Evolutionary conservation across 2,113 vertebrate species (phyloP).

Genomic region (Monarcha castaneiventris): DNA sequence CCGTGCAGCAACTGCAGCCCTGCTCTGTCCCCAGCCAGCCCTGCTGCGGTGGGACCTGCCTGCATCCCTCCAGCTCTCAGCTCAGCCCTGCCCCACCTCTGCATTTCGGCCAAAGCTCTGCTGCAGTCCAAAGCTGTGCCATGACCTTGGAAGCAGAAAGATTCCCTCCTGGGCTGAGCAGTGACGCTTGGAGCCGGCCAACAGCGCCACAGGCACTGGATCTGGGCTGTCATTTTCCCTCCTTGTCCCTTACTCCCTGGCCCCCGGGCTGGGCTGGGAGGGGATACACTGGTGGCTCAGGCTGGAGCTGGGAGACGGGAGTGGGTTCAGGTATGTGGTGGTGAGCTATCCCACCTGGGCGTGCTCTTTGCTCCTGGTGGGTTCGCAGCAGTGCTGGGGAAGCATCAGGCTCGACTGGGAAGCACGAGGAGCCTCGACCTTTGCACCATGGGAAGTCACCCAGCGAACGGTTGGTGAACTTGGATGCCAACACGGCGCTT

Average conservation of each 20-base stretch:
- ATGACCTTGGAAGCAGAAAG: neutral
- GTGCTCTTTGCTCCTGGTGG: neutral
- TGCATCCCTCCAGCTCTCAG: neutral
- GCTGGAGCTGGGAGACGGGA: neutral
- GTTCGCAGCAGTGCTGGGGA: neutral
- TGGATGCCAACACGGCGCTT: fast-evolving
- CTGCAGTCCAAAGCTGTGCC: neutral
- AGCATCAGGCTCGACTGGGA: neutral
- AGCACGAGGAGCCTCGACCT: fast-evolving
- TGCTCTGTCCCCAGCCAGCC: neutral
- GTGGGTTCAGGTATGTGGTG: neutral
- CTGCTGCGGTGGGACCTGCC: neutral
- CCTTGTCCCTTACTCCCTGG: neutral
- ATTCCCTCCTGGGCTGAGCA: neutral
- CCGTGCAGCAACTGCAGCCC: fast-evolving
- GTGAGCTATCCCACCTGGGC: neutral
- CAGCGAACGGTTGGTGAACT: neutral
- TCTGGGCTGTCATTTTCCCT: neutral
- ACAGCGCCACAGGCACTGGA: neutral
- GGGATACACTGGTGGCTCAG: neutral
- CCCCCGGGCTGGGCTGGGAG: neutral
- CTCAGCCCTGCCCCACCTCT: neutral
- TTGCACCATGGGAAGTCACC: neutral
- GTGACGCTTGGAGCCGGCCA: fast-evolving
- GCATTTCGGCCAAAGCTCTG: neutral